These are phyloP conservation scores for Camponotus fellah DNA, from an alignment of 2,888 invertebrate species.

Conservation along the genomic window DNA sequence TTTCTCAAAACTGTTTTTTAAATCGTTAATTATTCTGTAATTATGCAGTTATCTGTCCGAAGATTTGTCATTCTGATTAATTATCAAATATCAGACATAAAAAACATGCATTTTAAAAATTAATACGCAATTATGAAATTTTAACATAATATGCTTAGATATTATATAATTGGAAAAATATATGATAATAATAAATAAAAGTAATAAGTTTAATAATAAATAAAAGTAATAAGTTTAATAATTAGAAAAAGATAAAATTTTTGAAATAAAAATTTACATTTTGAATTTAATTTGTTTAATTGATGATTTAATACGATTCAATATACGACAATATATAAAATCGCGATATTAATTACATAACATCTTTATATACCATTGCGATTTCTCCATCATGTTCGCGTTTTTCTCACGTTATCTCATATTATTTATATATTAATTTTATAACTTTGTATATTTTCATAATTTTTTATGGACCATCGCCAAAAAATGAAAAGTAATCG, in stretches of 20 bases:
- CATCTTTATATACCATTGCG: slow-evolving; percentile 44
- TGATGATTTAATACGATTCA: slow-evolving; percentile 57
- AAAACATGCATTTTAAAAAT: not conserved
- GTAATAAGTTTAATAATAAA: not conserved
- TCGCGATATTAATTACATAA: slow-evolving; percentile 41
- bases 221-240: not conserved
- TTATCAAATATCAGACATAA: not conserved
- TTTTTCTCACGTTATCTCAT: slow-evolving; percentile 54
- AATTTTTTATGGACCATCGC: slow-evolving; percentile 51
- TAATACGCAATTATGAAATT: not conserved
- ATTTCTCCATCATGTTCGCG: slow-evolving; percentile 37
- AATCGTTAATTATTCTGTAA: not conserved
- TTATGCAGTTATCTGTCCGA: not conserved
- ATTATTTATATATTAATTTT: not conserved
- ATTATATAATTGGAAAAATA: not conserved
- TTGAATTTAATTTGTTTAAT: slow-evolving; percentile 18
- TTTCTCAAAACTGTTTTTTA: not conserved
- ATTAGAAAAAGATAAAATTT: not conserved
- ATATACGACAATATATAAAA: slow-evolving; percentile 58
- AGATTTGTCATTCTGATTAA: not conserved
- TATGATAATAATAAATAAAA: not conserved
- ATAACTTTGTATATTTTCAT: slow-evolving; percentile 20
- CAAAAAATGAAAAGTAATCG: slow-evolving; percentile 59
- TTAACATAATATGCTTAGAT: not conserved
- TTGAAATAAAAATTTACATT: not conserved